Evolutionary conservation across 2,888 invertebrate genomes (phyloP), one percentile per base, ranked within the genome.

Genomic region (Gortyna flavago): DNA sequence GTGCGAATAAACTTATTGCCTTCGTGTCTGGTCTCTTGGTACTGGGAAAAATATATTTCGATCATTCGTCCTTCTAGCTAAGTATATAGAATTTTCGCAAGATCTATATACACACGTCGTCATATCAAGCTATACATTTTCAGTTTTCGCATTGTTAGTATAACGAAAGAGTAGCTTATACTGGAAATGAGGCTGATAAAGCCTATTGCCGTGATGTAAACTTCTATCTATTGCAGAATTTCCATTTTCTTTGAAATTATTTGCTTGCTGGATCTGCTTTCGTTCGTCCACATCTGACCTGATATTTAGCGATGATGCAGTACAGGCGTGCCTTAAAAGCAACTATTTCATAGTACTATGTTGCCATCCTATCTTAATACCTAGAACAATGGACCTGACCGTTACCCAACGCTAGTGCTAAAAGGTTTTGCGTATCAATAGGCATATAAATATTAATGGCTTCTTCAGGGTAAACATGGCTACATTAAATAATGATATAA

Each of bases 351-450:
- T 54, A 16, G 3, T 21, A 59, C 21, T 44, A 29, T 51, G 25
- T 54, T 77, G 29, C 18, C 21, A 32, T 32, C 16, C 57, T 84
- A 75, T 57, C 68, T 41, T 70, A 64, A 68, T 70, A 48, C 29
- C 67, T 35, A 59, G n/a, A 57, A 70, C 81, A 71, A 72, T 67
- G 2, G 21, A 48, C 59, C 41, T 61, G 25, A 65, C 71, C 54
- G 64, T 64, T 73, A 79, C 68, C 48, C n/a, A 51, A 54, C 18
- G 13, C 73, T 72, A 68, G 78, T 71, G 68, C 73, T 83, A 83
- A 83, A 77, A 83, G 83, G 85, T 73, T 85, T 72, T 78, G 65
- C 78, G 73, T 83, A 83, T 72, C 68, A 78, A 82, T 83, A 54
- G 71, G 35, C 16, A 65, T 68, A 77, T 83, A 85, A 83, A 85